Percentiles rank a stretch among this genome's conserved stretches.
phyloP scores from a whole-genome alignment of 2,797 vertebrate genomes.

The Propithecus deckenii region DNA sequence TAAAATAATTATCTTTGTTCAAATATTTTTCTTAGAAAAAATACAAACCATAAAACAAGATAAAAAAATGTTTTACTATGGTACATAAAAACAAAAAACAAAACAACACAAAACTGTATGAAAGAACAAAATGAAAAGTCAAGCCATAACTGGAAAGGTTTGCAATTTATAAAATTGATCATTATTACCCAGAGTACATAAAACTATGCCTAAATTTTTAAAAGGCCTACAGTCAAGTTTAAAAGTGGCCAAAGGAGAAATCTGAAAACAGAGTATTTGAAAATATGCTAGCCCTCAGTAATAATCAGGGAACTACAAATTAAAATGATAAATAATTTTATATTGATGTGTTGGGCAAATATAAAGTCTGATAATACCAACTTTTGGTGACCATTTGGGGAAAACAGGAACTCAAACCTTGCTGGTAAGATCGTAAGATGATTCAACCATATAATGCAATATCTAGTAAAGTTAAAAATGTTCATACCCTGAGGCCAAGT shows the following conservation, averaged over 20 bases:
- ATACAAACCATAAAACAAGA: neutral
- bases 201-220: neutral
- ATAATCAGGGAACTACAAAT: neutral
- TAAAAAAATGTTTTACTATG: neutral
- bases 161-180: neutral
- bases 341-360: neutral
- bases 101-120: neutral
- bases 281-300: neutral
- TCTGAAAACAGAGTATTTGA: neutral
- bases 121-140: neutral
- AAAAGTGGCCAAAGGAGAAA: neutral
- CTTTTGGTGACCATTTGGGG: neutral
- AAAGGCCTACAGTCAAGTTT: neutral
- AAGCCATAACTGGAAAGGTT: neutral
- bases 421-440: neutral
- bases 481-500: neutral
- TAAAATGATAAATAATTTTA: neutral
- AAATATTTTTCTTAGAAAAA: neutral
- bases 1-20: neutral
- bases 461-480: neutral
- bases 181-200: neutral
- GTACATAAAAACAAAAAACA: neutral
- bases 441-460: neutral
- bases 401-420: neutral
- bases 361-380: neutral